phyloP scores from a whole-genome alignment of 2,797 vertebrate species.

The Chaetodon trifasciatus region DNA sequence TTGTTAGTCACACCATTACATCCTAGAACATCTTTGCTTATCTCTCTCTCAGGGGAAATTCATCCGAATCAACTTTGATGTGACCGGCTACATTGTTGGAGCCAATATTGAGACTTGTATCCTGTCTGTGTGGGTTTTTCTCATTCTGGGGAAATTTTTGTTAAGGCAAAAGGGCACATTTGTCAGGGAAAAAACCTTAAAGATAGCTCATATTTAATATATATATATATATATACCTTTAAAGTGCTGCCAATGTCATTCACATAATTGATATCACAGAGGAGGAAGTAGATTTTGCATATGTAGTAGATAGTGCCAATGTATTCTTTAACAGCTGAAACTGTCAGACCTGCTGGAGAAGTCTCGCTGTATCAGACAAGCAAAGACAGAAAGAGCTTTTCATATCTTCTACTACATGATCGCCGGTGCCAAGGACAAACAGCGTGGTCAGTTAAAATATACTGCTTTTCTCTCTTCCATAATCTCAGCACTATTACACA shows the following conservation, averaged over 20 bases:
- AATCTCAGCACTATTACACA: not conserved
- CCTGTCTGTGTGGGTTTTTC: conserved; percentile 68
- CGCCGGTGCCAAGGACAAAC: conserved; percentile 90
- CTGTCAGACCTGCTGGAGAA: conserved; percentile 95
- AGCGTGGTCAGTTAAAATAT: conserved; percentile 70
- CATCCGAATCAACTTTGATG: conserved; percentile 98
- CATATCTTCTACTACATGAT: conserved; percentile 99
- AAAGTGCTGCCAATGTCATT: not conserved
- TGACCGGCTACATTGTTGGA: conserved; percentile 97
- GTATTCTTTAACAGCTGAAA: conserved; percentile 70
- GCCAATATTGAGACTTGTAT: conserved; percentile 99
- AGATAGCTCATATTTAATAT: not conserved
- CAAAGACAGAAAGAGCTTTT: conserved; percentile 94
- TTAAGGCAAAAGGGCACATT: not conserved
- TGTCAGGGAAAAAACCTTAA: not conserved
- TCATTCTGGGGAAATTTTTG: not conserved
- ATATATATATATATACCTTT: no score
- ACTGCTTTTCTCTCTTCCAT: not conserved
- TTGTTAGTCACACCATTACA: not conserved
- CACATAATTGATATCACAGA: not conserved
- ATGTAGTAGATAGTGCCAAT: not conserved
- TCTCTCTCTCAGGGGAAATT: conserved; percentile 92
- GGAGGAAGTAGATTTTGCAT: not conserved
- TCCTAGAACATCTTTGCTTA: not conserved
- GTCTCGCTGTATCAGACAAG: conserved; percentile 96